These are phyloP conservation scores for Hymenochirus boettgeri DNA, from an alignment of 2,113 vertebrate genomes.

Conservation along the genomic window DNA sequence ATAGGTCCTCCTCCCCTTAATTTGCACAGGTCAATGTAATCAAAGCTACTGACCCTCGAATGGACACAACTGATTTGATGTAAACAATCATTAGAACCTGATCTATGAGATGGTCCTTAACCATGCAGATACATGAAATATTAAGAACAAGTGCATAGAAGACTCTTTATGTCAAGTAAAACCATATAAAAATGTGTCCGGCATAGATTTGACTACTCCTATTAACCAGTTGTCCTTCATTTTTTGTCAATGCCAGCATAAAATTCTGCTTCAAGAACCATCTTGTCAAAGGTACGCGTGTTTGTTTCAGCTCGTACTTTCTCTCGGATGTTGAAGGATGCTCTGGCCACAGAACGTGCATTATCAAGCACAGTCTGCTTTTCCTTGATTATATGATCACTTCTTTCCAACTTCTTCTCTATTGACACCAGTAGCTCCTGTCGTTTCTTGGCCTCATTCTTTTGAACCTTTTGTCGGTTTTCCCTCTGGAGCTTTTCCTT, in stretches of 20 bases:
- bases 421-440: constrained; percentile 88
- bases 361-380: constrained; percentile 86
- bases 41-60: too few relatives aligned
- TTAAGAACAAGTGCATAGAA: not conserved
- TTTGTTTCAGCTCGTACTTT: constrained; percentile 91
- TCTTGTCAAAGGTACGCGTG: constrained; percentile 90
- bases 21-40: too few relatives aligned
- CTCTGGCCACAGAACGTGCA: constrained; percentile 85
- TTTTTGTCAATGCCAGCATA: constrained; percentile 86
- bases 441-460: constrained; percentile 79
- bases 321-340: constrained; percentile 92
- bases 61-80: too few relatives aligned
- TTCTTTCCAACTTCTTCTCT: constrained; percentile 91
- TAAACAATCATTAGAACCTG: too few relatives aligned
- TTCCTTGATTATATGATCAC: constrained; percentile 89
- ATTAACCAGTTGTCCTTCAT: constrained; percentile 50
- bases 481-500: constrained; percentile 85
- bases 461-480: constrained; percentile 86
- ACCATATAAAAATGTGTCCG: not conserved
- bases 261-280: constrained; percentile 91
- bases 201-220: not conserved
- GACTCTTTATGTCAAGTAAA: not conserved
- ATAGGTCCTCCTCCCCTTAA: too few relatives aligned
- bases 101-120: not conserved
- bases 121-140: not conserved